phyloP scores from a whole-genome alignment of 2,113 vertebrate species.

The Neodon shergylaensis region DNA sequence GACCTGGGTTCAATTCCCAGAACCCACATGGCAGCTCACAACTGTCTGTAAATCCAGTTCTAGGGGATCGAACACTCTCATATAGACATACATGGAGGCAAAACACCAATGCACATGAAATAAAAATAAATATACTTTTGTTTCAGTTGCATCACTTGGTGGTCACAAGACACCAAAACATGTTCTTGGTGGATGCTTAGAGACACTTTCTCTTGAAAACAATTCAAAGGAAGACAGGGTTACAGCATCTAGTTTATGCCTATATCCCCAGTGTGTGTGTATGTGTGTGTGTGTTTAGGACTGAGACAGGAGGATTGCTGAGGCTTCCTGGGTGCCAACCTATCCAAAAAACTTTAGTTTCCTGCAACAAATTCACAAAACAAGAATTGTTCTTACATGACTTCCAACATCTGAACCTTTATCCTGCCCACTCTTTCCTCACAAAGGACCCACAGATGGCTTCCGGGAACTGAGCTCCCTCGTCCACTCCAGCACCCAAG shows the following conservation, averaged over 20 bases:
- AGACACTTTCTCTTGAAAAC: background rate
- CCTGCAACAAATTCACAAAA: background rate
- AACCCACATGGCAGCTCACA: background rate
- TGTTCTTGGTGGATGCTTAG: background rate
- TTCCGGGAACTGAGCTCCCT: background rate
- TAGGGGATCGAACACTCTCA: background rate
- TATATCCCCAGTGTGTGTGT: background rate
- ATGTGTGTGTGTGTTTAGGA: background rate
- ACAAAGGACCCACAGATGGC: background rate
- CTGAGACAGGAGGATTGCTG: background rate
- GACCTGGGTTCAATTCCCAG: background rate
- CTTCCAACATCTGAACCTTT: background rate
- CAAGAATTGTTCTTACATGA: background rate
- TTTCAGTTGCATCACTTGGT: background rate
- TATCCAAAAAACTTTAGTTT: background rate
- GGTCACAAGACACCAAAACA: background rate
- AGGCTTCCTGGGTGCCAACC: background rate
- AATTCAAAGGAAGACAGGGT: background rate
- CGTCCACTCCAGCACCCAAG: background rate
- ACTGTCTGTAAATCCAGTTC: background rate
- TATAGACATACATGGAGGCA: background rate
- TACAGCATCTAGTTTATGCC: background rate
- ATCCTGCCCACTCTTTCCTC: background rate
- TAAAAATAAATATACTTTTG: background rate
- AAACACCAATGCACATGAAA: background rate